Conservation (phyloP, 2,113 vertebrate genomes). For the Pipa parva region DNA sequence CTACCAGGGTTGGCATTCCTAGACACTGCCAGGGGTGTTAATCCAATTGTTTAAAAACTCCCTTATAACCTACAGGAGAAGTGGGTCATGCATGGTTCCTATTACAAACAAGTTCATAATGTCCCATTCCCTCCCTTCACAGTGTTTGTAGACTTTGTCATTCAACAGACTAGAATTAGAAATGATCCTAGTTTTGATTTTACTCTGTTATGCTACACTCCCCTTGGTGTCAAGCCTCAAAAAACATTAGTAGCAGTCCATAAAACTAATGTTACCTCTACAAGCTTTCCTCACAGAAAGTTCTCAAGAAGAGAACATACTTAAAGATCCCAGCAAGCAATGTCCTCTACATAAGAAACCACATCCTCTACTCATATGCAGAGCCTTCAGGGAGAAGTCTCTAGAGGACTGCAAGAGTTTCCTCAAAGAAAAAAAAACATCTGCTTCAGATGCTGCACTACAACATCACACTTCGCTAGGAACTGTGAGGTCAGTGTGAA, state of each 20-base stretch:
- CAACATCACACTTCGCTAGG: not conserved
- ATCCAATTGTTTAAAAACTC: not conserved
- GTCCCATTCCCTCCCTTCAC: constrained; percentile 5
- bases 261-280: not conserved
- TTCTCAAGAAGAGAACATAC: not conserved
- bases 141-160: constrained; percentile 1
- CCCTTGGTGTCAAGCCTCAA: no score
- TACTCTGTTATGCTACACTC: not conserved
- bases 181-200: not conserved
- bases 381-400: not conserved
- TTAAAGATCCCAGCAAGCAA: not conserved
- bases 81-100: constrained; percentile 1
- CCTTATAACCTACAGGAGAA: not conserved
- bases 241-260: not conserved
- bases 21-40: not conserved
- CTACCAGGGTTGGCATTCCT: not conserved
- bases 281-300: not conserved
- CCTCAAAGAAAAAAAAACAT: not conserved
- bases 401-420: not conserved
- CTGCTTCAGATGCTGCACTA: not conserved
- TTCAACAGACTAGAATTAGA: not conserved
- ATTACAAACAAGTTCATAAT: constrained; percentile 1
- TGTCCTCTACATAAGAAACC: constrained; percentile 5
- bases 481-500: not conserved
- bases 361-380: constrained; percentile 1